phyloP scores from a whole-genome alignment of 2,113 vertebrate species.

The Platysternon megacephalum region DNA sequence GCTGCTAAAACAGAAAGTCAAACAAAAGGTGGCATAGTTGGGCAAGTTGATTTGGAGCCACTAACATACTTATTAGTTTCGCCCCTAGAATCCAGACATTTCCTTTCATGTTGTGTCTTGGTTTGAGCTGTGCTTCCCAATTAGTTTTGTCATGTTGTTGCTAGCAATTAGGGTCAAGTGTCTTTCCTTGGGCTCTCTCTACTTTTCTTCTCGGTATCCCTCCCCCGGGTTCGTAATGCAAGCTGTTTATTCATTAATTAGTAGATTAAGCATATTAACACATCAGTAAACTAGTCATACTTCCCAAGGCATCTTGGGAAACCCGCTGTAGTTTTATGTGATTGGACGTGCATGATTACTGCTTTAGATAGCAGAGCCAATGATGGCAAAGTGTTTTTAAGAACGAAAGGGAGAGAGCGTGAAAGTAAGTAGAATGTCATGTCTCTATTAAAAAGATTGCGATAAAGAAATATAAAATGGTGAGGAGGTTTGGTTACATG shows the following conservation, averaged over 20 bases:
- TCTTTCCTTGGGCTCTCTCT: slow-evolving; percentile 59
- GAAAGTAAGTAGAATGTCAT: slow-evolving; percentile 74
- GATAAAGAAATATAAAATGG: slow-evolving; percentile 77
- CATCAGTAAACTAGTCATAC: slow-evolving; percentile 67
- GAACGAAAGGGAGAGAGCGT: slow-evolving; percentile 68
- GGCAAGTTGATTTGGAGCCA: slow-evolving; percentile 40
- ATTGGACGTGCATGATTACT: slow-evolving; percentile 65
- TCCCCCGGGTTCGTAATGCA: slow-evolving; percentile 60
- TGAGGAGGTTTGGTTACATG: slow-evolving; percentile 61
- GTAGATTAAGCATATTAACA: slow-evolving; percentile 70
- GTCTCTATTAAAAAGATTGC: slow-evolving; percentile 73
- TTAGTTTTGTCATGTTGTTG: slow-evolving; percentile 65
- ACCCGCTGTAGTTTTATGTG: slow-evolving; percentile 66
- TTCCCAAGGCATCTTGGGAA: slow-evolving; percentile 75
- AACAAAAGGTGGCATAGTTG: slow-evolving; percentile 34
- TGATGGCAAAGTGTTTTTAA: slow-evolving; percentile 73
- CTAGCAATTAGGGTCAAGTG: slow-evolving; percentile 68
- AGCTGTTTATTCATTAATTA: slow-evolving; percentile 78
- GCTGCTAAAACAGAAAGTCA: background rate
- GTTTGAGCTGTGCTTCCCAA: slow-evolving; percentile 50
- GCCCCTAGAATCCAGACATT: slow-evolving; percentile 44
- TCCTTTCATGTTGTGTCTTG: slow-evolving; percentile 45
- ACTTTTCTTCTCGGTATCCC: slow-evolving; percentile 48
- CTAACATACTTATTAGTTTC: slow-evolving; percentile 13
- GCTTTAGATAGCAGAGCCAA: slow-evolving; percentile 65